Conservation (phyloP, 2,113 vertebrate species). For the Pagrus major region DNA sequence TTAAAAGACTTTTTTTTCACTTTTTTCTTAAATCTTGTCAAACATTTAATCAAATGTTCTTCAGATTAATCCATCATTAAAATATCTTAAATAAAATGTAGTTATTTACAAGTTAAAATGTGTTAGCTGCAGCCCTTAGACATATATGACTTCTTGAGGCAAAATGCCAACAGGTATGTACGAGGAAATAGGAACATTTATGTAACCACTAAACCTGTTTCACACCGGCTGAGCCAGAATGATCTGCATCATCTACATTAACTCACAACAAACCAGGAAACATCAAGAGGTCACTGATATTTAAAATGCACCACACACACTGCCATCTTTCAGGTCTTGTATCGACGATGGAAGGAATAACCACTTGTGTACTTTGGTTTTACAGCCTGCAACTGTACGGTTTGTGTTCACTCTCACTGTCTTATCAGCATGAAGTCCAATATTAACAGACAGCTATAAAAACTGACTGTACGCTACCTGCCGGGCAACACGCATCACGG, state of each 20-base stretch:
- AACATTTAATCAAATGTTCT: no score
- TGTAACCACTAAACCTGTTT: neutral
- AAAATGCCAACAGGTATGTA: neutral
- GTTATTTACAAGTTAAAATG: no score
- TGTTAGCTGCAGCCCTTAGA: neutral
- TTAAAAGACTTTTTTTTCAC: no score
- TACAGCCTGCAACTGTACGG: neutral
- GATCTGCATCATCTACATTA: neutral
- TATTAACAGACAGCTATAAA: no score
- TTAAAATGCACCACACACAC: no score
- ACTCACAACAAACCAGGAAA: neutral
- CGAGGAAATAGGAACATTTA: neutral
- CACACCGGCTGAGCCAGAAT: neutral
- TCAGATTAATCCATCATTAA: neutral
- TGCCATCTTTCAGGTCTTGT: no score
- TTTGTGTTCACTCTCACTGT: no score
- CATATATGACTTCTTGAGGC: neutral
- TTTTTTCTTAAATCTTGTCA: no score
- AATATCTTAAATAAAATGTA: no score
- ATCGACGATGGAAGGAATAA: no score
- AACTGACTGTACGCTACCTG: neutral
- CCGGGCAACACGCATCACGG: neutral
- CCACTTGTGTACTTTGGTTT: neutral
- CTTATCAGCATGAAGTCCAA: no score
- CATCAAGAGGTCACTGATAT: neutral